phyloP scores from a whole-genome alignment of 2,797 vertebrate genomes.

The Crenichthys baileyi region DNA sequence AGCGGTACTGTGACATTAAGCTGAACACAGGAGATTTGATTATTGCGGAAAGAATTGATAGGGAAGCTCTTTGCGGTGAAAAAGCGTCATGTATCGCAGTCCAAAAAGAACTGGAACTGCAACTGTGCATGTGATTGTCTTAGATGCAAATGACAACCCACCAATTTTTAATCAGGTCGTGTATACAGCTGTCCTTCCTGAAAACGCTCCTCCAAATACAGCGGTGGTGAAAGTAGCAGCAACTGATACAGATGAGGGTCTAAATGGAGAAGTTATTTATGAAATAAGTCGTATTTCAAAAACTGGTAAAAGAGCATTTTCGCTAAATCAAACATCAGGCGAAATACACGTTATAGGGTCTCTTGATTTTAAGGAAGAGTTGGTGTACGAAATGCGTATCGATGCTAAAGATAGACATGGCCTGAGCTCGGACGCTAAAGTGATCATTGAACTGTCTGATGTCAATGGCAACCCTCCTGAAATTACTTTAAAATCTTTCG shows the following conservation, averaged over 20 bases:
- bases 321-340: constrained; percentile 39
- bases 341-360: constrained; percentile 19
- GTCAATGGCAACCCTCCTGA: too few relatives aligned
- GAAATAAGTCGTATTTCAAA: constrained; percentile 63
- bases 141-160: constrained; percentile 75
- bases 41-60: too few relatives aligned
- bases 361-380: constrained; percentile 75
- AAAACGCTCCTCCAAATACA: constrained; percentile 55
- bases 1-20: too few relatives aligned
- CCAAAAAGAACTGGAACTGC: constrained; percentile 72
- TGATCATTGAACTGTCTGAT: constrained; percentile 15
- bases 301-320: constrained; percentile 49
- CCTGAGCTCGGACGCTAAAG: constrained; percentile 50
- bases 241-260: constrained; percentile 68
- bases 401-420: constrained; percentile 70
- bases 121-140: constrained; percentile 59
- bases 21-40: too few relatives aligned
- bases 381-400: constrained; percentile 63
- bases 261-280: constrained; percentile 63
- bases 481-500: too few relatives aligned
- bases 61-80: too few relatives aligned
- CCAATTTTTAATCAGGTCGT: constrained; percentile 66
- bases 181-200: constrained; percentile 57
- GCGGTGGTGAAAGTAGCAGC: constrained; percentile 59
- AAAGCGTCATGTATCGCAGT: constrained; percentile 20